These are phyloP conservation scores for Thamnophis elegans DNA, from an alignment of 2,797 vertebrate species.

Conservation along the genomic window DNA sequence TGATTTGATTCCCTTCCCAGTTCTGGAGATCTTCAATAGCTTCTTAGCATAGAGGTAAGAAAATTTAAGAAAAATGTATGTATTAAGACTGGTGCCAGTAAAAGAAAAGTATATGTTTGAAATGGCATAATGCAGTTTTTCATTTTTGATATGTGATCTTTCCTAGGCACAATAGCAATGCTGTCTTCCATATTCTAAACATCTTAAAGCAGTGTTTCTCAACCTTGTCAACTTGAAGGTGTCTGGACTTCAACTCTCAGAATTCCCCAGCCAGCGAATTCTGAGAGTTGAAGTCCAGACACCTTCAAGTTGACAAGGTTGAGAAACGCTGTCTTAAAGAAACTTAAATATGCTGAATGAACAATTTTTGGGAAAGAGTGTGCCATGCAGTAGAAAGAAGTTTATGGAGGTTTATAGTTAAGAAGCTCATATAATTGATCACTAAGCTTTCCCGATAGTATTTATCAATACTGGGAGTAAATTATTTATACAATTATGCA, in stretches of 20 bases:
- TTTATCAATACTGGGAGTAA: not conserved
- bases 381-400: not conserved
- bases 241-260: too few relatives aligned
- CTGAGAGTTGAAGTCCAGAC: too few relatives aligned
- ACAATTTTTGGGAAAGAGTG: not conserved
- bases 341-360: not conserved
- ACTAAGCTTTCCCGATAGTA: not conserved
- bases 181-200: not conserved
- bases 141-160: conserved; percentile 11
- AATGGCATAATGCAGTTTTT: not conserved
- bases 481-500: not conserved
- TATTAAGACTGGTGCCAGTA: conserved; percentile 22
- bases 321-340: too few relatives aligned
- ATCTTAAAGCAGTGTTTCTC: too few relatives aligned
- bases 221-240: too few relatives aligned
- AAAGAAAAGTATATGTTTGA: conserved; percentile 5
- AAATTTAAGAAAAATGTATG: not conserved
- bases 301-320: too few relatives aligned
- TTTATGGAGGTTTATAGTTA: not conserved
- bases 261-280: too few relatives aligned
- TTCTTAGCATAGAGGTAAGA: conserved; percentile 60
- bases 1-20: not conserved
- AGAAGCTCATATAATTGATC: not conserved
- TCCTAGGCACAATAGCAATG: not conserved
- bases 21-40: conserved; percentile 29